Evolutionary conservation across 2,888 invertebrate genomes (phyloP).

Genomic region (Lasioglossum villosulum): DNA sequence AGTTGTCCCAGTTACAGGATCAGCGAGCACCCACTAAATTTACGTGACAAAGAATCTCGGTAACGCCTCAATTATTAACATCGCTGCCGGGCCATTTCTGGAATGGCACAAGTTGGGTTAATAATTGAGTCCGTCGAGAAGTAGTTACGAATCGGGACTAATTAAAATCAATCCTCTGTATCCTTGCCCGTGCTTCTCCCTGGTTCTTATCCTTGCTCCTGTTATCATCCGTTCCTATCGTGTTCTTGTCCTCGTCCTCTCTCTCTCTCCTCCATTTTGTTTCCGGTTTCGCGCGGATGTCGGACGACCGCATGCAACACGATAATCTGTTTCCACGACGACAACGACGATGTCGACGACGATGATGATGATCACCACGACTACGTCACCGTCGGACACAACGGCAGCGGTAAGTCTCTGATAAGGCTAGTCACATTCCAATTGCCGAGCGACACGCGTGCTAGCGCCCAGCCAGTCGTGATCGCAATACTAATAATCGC

Average conservation of each 20-base stretch:
- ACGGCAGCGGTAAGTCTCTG: constrained; percentile 72
- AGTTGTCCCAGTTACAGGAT: not conserved
- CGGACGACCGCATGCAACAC: constrained; percentile 69
- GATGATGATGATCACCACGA: constrained; percentile 55
- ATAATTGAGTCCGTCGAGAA: not conserved
- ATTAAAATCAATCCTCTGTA: constrained; percentile 28
- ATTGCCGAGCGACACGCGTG: constrained; percentile 56
- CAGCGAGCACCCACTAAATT: not conserved
- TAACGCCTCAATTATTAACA: not conserved
- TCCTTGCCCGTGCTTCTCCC: constrained; percentile 6
- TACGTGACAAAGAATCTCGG: not conserved
- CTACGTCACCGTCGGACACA: constrained; percentile 49
- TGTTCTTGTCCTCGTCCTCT: constrained; percentile 20
- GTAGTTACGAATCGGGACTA: constrained; percentile 29
- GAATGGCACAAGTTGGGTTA: not conserved
- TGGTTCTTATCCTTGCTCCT: constrained; percentile 38
- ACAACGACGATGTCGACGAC: constrained; percentile 53
- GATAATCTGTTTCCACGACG: constrained; percentile 50
- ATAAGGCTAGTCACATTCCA: constrained; percentile 70
- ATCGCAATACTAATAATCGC: constrained; percentile 50
- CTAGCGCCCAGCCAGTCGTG: constrained; percentile 42
- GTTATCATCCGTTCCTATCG: constrained; percentile 47
- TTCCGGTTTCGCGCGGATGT: constrained; percentile 78
- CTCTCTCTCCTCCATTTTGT: constrained; percentile 64
- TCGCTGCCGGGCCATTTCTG: not conserved